A percentile compares a stretch with the other conserved stretches of the same genome.
These are phyloP conservation scores for Eristalinus aeneus DNA, from an alignment of 2,888 invertebrate genomes.

Conservation along the genomic window DNA sequence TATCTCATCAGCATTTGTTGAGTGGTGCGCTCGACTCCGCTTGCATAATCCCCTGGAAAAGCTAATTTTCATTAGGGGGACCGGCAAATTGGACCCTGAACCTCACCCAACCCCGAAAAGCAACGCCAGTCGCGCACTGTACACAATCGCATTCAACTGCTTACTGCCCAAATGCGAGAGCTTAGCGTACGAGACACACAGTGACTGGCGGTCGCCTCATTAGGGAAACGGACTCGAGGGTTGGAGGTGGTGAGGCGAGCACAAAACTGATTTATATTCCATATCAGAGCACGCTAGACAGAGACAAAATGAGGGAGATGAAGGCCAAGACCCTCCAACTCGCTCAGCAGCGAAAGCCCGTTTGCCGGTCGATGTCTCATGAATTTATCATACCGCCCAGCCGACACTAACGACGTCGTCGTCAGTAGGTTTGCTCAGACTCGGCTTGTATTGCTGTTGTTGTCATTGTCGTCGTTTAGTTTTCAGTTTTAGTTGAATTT, in stretches of 20 bases:
- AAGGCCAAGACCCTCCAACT: background rate
- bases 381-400: slow-evolving; percentile 51
- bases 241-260: background rate
- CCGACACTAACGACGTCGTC: slow-evolving; percentile 19
- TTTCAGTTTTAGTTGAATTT: slow-evolving; percentile 44
- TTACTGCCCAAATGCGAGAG: slow-evolving; percentile 30
- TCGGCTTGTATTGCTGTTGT: background rate
- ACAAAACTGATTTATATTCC: slow-evolving; percentile 57
- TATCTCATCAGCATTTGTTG: background rate
- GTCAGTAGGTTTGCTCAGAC: background rate
- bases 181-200: background rate
- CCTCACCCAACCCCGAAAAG: background rate
- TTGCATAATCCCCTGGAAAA: background rate
- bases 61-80: background rate
- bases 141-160: slow-evolving; percentile 28
- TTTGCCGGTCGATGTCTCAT: slow-evolving; percentile 40
- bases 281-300: background rate
- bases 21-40: background rate
- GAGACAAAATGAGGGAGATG: slow-evolving; percentile 11
- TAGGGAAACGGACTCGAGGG: slow-evolving; percentile 1
- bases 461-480: slow-evolving; percentile 14
- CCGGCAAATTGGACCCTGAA: background rate
- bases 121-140: background rate
- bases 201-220: slow-evolving; percentile 21
- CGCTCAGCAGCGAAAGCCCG: background rate